Evolutionary conservation across 1,140 invertebrate genomes (phyloP).

Genomic region (Pogonus chalceus): DNA sequence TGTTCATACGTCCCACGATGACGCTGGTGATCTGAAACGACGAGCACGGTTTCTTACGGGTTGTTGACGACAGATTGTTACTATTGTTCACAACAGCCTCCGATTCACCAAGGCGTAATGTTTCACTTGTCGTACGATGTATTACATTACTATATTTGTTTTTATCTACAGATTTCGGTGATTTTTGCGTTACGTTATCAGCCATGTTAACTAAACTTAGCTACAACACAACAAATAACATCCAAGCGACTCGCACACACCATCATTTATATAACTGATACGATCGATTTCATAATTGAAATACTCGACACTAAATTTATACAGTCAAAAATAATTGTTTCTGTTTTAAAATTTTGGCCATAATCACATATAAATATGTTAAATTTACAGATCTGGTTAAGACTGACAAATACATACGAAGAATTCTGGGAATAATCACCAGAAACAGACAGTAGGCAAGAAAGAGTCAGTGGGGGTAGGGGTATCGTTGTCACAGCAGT

Average conservation of each 20-base stretch:
- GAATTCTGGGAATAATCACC: not conserved
- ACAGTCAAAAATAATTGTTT: not conserved
- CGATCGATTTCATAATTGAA: too few species aligned
- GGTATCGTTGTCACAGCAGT: constrained; percentile 22
- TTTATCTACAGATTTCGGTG: constrained; percentile 1
- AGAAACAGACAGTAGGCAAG: not conserved
- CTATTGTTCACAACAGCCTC: constrained; percentile 37
- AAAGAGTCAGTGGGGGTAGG: too few species aligned
- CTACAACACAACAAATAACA: constrained; percentile 6
- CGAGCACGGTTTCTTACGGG: constrained; percentile 61
- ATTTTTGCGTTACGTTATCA: constrained; percentile 4
- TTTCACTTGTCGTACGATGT: constrained; percentile 67
- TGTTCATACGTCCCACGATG: constrained; percentile 48
- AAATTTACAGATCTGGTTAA: not conserved
- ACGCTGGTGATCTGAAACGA: constrained; percentile 90
- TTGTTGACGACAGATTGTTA: constrained; percentile 18
- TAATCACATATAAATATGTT: not conserved
- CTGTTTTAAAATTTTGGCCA: not conserved
- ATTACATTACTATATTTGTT: constrained; percentile 40
- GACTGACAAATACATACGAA: constrained; percentile 1
- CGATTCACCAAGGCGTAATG: constrained; percentile 55
- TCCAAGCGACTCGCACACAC: not conserved
- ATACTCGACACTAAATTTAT: not conserved
- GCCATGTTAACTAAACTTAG: constrained; percentile 7
- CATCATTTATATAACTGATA: constrained; percentile 1